phyloP scores from a whole-genome alignment of 2,113 vertebrate species.

The Oryzias celebensis region DNA sequence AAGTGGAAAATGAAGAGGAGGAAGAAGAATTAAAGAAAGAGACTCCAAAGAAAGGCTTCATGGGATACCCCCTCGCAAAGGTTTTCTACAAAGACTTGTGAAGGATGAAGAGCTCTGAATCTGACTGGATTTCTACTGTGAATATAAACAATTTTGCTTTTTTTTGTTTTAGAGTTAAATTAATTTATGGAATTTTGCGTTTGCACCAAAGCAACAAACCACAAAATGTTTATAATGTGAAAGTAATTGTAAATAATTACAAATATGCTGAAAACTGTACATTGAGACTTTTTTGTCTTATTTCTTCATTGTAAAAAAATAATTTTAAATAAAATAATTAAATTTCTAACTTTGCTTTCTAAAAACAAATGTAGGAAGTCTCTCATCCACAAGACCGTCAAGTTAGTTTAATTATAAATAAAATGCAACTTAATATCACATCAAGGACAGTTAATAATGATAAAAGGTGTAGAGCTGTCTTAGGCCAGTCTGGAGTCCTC shows the following conservation, averaged over 20 bases:
- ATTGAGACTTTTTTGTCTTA: no score
- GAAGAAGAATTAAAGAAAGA: conserved; percentile 58
- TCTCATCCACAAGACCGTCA: no score
- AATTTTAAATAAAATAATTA: no score
- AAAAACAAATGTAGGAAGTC: no score
- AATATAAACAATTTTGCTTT: neutral
- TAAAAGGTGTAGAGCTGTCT: no score
- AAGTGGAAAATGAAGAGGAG: conserved; percentile 53
- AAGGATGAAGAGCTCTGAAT: conserved; percentile 1
- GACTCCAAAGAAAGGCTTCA: conserved; percentile 70
- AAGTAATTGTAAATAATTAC: neutral
- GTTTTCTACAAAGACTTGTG: conserved; percentile 81
- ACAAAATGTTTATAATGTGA: neutral
- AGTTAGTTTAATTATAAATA: no score
- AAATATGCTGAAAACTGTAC: no score
- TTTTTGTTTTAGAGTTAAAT: conserved; percentile 6
- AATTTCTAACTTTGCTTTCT: no score
- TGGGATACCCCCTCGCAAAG: conserved; percentile 78
- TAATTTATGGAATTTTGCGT: conserved; percentile 25
- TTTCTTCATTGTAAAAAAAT: no score
- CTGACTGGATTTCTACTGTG: conserved; percentile 6
- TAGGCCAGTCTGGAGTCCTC: no score
- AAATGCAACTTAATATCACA: no score
- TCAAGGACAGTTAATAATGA: no score
- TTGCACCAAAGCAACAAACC: neutral